Evolutionary conservation across 2,888 invertebrate genomes (phyloP).

Genomic region (Sphinx pinastri): DNA sequence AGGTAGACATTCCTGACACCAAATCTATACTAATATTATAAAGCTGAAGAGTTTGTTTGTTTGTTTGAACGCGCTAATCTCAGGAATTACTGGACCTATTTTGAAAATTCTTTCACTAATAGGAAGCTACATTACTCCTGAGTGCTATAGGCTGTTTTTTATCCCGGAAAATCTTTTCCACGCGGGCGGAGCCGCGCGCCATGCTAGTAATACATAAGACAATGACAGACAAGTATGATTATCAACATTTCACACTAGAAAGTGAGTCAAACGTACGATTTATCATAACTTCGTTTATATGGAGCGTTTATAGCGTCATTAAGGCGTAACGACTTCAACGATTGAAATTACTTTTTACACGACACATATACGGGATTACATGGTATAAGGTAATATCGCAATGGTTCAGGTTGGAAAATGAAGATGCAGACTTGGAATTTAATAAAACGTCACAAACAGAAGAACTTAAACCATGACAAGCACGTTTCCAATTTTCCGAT

Average conservation of each 20-base stretch:
- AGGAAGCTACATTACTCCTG: too few species aligned
- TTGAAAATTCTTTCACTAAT: too few species aligned
- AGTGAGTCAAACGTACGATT: background rate
- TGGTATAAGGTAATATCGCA: background rate
- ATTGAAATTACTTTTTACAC: conserved; percentile 13
- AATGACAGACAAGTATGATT: background rate
- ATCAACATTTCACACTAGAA: background rate
- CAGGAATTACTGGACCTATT: too few species aligned
- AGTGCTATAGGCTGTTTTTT: too few species aligned
- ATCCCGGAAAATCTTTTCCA: too few species aligned
- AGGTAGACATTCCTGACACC: background rate
- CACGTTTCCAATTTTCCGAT: too few species aligned
- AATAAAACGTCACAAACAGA: background rate
- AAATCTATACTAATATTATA: too few species aligned
- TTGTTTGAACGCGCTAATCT: too few species aligned
- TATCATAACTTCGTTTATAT: conserved; percentile 6
- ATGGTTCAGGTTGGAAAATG: background rate
- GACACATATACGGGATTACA: background rate
- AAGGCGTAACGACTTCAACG: background rate
- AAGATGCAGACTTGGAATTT: background rate
- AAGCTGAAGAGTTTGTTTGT: too few species aligned
- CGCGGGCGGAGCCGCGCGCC: too few species aligned
- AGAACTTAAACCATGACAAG: too few species aligned
- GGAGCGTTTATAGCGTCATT: conserved; percentile 8
- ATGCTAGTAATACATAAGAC: background rate